Evolutionary conservation across 2,797 vertebrate species (phyloP).

Genomic region (Coregonus suidteri): DNA sequence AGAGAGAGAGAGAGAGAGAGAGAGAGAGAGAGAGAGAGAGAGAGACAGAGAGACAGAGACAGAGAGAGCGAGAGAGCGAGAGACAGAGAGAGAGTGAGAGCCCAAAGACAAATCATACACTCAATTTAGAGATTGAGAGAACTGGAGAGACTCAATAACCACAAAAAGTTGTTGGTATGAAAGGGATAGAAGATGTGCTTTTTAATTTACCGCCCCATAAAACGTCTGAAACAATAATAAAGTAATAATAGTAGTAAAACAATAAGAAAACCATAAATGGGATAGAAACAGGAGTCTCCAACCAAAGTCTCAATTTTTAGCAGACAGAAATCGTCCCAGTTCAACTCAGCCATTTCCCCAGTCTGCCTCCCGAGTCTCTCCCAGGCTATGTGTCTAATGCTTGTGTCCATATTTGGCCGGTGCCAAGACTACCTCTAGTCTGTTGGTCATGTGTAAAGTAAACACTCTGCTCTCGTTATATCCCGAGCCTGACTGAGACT

Average conservation of each 20-base stretch:
- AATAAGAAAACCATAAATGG: not conserved
- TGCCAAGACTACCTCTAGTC: constrained; percentile 23
- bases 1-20: too few relatives aligned
- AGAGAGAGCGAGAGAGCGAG: too few relatives aligned
- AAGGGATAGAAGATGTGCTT: not conserved
- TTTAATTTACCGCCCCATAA: not conserved
- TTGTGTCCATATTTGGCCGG: constrained; percentile 48
- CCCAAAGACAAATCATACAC: too few relatives aligned
- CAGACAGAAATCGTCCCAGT: not conserved
- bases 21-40: too few relatives aligned
- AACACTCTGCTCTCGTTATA: constrained; percentile 50
- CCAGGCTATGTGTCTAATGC: constrained; percentile 25
- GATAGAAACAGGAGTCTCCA: not conserved
- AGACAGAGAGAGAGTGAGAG: too few relatives aligned
- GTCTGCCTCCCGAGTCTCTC: constrained; percentile 12
- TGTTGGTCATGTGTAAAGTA: constrained; percentile 50
- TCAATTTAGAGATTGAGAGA: too few relatives aligned
- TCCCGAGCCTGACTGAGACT: constrained; percentile 22
- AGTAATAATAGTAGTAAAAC: too few relatives aligned
- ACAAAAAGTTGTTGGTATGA: too few relatives aligned
- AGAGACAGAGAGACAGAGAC: too few relatives aligned
- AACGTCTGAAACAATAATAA: constrained; percentile 20
- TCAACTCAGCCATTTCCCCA: not conserved
- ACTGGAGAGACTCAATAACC: too few relatives aligned
- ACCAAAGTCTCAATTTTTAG: not conserved